These are phyloP conservation scores for Aelia acuminata DNA, from an alignment of 2,888 invertebrate genomes.

Conservation along the genomic window DNA sequence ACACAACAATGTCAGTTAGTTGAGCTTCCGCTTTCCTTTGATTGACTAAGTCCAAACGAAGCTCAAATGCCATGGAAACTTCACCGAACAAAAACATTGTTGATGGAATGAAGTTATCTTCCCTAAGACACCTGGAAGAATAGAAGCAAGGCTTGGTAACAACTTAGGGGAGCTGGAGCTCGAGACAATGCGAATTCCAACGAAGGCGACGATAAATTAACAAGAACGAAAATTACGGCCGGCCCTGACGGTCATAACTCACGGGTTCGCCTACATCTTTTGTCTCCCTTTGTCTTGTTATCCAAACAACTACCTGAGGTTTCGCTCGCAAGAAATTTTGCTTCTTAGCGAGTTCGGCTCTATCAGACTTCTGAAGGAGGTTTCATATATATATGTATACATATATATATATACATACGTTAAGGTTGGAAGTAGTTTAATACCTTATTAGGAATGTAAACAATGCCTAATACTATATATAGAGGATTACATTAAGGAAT, in stretches of 20 bases:
- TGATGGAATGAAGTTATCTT: neutral
- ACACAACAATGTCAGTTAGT: too few species aligned
- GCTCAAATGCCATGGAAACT: neutral
- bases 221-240: conserved; percentile 28
- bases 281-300: conserved; percentile 14
- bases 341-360: neutral
- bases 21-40: too few species aligned
- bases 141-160: neutral
- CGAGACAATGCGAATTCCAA: neutral
- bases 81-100: neutral
- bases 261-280: conserved; percentile 16
- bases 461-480: too few species aligned
- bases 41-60: too few species aligned
- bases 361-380: neutral
- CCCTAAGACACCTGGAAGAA: neutral
- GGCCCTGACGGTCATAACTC: neutral
- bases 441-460: too few species aligned
- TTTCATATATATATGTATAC: neutral
- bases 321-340: neutral
- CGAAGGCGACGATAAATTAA: conserved; percentile 9
- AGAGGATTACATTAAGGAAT: too few species aligned
- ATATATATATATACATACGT: too few species aligned
- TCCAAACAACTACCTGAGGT: neutral
- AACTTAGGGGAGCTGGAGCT: neutral
- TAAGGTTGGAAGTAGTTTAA: too few species aligned